Evolutionary conservation across 23 tunicate genomes (phyloP).

Genomic region (Ciona savignyi): DNA sequence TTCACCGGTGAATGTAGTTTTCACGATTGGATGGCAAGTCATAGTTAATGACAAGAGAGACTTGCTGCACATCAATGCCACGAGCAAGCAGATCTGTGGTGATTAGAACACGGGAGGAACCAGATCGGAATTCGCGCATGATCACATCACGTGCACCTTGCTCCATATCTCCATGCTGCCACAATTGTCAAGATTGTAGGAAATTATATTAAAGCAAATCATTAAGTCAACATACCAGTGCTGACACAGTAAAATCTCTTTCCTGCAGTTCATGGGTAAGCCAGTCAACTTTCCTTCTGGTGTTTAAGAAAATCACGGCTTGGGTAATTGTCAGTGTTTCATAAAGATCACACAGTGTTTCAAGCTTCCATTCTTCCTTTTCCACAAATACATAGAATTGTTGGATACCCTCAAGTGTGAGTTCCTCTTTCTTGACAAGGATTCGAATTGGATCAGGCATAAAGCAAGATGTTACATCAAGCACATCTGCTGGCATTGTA

Average conservation of each 20-base stretch:
- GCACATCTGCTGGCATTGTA: conserved; percentile 94
- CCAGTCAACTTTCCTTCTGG: conserved; percentile 96
- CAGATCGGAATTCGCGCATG: conserved; percentile 97
- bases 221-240: conserved; percentile 29
- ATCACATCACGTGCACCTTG: conserved; percentile 74
- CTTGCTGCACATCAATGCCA: conserved; percentile 99
- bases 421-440: conserved; percentile 90
- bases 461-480: conserved; percentile 88
- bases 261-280: conserved; percentile 46
- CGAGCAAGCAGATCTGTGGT: conserved; percentile 97
- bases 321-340: conserved; percentile 98
- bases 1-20: conserved; percentile 87
- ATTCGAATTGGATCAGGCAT: conserved; percentile 95
- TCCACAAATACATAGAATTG: conserved; percentile 90
- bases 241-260: conserved; percentile 87
- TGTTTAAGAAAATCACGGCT: conserved; percentile 88
- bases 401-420: conserved; percentile 97
- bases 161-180: conserved; percentile 99
- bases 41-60: conserved; percentile 91
- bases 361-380: conserved; percentile 95
- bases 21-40: conserved; percentile 98
- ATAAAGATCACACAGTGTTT: conserved; percentile 85
- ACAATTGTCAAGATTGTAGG: neutral
- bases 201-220: neutral
- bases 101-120: conserved; percentile 90